These are phyloP conservation scores for Pygmarrhopalites habei DNA, from an alignment of 1,140 invertebrate genomes.

Conservation along the genomic window DNA sequence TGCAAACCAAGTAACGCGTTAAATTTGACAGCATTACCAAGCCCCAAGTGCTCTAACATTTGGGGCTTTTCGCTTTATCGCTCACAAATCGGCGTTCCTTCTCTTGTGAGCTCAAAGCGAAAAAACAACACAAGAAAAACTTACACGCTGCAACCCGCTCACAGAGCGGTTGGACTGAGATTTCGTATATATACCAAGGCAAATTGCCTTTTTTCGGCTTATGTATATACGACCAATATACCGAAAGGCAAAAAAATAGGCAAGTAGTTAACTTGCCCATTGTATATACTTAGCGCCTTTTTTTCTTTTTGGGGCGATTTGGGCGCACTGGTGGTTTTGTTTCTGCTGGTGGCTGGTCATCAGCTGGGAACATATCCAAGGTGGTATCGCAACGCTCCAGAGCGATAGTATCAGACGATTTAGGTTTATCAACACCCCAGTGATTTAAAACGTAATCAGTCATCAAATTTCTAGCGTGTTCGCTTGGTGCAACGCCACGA, in stretches of 20 bases:
- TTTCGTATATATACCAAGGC: too few species aligned
- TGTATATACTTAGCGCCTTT: conserved; percentile 13
- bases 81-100: background rate
- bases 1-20: conserved; percentile 6
- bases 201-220: too few species aligned
- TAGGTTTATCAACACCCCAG: conserved; percentile 11
- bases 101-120: background rate
- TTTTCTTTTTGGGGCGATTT: conserved; percentile 13
- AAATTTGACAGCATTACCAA: conserved; percentile 1
- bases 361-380: conserved; percentile 11
- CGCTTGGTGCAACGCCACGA: conserved; percentile 12
- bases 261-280: conserved; percentile 13
- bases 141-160: conserved; percentile 1
- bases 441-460: conserved; percentile 13
- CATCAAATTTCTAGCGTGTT: conserved; percentile 13
- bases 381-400: conserved; percentile 12
- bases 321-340: conserved; percentile 12
- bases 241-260: conserved; percentile 13
- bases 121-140: conserved; percentile 1
- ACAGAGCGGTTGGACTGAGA: too few species aligned
- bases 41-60: background rate
- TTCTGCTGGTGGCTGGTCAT: conserved; percentile 12
- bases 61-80: background rate
- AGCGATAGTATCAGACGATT: conserved; percentile 13
- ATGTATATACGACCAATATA: too few species aligned